Percentiles rank a stretch among this genome's conserved stretches.
Evolutionary conservation across 2,113 vertebrate genomes (phyloP).

Genomic region (Felis chaus): DNA sequence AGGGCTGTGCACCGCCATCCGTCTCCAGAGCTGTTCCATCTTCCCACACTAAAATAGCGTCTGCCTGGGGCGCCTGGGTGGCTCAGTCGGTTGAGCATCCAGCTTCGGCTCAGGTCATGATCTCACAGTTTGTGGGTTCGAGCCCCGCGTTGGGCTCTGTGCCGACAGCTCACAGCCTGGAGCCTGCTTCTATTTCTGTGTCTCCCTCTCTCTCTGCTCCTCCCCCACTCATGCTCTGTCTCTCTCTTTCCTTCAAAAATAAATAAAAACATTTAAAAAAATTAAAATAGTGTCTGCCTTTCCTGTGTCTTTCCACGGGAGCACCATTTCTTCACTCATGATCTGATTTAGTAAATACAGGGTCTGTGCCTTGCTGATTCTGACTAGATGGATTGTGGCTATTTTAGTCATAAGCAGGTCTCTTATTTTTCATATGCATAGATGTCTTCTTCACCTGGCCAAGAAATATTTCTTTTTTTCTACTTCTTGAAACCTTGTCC

Average conservation of each 20-base stretch:
- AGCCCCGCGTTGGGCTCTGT: no score
- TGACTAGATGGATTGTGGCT: neutral
- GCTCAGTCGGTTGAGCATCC: no score
- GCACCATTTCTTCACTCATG: neutral
- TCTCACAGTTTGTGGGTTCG: no score
- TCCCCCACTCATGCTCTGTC: no score
- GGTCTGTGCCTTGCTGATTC: neutral
- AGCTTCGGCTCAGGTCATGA: no score
- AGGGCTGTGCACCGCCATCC: neutral
- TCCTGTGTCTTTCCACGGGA: neutral
- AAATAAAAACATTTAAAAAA: no score
- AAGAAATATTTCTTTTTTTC: neutral
- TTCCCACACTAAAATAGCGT: neutral
- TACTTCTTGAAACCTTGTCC: neutral
- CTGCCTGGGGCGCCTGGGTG: no score
- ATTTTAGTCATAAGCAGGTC: neutral
- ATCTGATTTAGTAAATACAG: neutral
- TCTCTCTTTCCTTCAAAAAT: no score
- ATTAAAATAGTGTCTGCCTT: neutral
- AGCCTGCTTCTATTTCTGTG: no score
- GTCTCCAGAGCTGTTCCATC: neutral
- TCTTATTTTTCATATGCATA: neutral
- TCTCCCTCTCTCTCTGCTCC: no score
- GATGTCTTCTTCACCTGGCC: neutral
- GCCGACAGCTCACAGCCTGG: no score